These are phyloP conservation scores for Wasmannia auropunctata DNA, from an alignment of 1,140 invertebrate species.

Conservation along the genomic window DNA sequence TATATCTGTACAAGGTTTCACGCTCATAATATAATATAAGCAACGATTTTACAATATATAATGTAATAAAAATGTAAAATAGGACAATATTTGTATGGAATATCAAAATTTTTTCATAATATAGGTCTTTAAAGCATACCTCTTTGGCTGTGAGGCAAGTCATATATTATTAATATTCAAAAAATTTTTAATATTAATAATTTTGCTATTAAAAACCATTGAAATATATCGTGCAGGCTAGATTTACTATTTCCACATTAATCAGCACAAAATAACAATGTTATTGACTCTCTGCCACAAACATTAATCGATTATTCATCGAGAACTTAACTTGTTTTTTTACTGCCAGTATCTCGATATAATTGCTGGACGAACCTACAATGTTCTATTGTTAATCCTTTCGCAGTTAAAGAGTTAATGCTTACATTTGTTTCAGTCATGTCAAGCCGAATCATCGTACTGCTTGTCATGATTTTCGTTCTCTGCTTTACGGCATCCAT, in stretches of 20 bases:
- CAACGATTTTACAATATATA: background rate
- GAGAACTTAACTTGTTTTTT: conserved; percentile 2
- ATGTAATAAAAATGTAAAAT: background rate
- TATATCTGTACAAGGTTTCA: background rate
- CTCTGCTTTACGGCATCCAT: conserved; percentile 47
- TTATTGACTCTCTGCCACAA: background rate
- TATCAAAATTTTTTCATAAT: background rate
- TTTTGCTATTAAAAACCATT: too few relatives aligned
- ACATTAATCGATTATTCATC: background rate
- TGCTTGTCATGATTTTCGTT: conserved; percentile 54
- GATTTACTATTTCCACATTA: background rate
- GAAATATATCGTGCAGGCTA: background rate
- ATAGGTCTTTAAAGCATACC: background rate
- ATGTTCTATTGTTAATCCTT: background rate
- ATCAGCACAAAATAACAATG: background rate
- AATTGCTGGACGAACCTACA: background rate
- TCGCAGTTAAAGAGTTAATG: background rate
- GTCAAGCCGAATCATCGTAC: conserved; percentile 61
- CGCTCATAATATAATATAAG: background rate
- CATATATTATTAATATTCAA: background rate
- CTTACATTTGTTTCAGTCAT: conserved; percentile 69
- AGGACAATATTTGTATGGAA: background rate
- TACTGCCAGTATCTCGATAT: background rate
- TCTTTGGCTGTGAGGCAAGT: background rate
- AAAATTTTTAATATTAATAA: background rate